Base-by-base conservation (phyloP, 2,113 vertebrate genomes). In the Laticauda laticaudata region DNA sequence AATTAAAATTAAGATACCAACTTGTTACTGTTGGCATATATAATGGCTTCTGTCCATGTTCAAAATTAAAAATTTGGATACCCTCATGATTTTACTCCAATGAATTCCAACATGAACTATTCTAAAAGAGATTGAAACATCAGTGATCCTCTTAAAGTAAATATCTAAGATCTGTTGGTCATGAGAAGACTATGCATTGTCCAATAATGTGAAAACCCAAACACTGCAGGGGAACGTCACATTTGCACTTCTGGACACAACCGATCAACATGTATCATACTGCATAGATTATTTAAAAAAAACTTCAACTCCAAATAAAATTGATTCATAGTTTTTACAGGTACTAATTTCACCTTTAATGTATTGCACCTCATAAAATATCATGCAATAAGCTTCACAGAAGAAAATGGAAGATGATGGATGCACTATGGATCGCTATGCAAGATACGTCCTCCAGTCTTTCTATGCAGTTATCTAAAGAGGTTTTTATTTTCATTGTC, bases 141-240 rank as follows among this genome's bases (percentile, higher is more conserved):
- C 90, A 69, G 53, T 23, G 0, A 43, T 45, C 0, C 11, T 64
- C 86, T 21, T 45, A 86, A 43, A 43, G 75, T 21, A 43, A 81
- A 81, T 81, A 81, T 43, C 7, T 75, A 91, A 95, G 85, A 95
- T 89, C 88, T 95, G 92, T 69, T 92, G 92, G 56, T 1, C 10
- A 20, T 54, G 43, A 53, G 34, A 92, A 92, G 11, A 8, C 0
- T 88, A 96, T 94, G 93, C 94, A 96, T 93, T 61, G 4, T 20
- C 85, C 21, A 20, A n/a, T 2, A 86, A 0, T 1, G 81, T 69
- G 43, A 53, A 55, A 95, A 93, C 23, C 88, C 69, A 21, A 34
- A 23, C 86, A 90, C 59, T 0, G 9, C 54, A 88, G 1, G 0
- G 0, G 29, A 0, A 1, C 21, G 54, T 93, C 91, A 24, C 24